Evolutionary conservation across 2,113 vertebrate genomes (phyloP), one percentile per base, ranked within the genome.

Genomic region (Pungitius pungitius): DNA sequence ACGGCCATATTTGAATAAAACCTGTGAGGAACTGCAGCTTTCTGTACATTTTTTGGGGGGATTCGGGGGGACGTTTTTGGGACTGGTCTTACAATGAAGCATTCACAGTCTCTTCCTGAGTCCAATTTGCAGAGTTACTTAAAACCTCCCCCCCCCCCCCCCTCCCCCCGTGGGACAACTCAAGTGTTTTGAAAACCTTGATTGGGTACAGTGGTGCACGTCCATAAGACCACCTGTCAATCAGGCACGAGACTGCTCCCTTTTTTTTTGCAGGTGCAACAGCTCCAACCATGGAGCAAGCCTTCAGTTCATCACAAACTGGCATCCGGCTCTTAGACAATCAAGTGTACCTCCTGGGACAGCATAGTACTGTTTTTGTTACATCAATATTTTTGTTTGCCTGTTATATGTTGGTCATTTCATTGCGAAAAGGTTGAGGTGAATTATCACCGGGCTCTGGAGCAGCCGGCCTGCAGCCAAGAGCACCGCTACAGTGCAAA

Each of bases 91-190:
- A 26, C 17, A 14, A 33, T 27, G 60, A 22, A 51, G 24, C 33
- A 20, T 27, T 51, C 26, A 8, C 73, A 6, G 56, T 51, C 37
- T 22, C 24, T 9, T 66, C 10, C 64, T 39, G 13, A 45, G 1
- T 39, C 81, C 58, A 20, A 57, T 72, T 54, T 49, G 66, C 64
- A 43, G n/a, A 54, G 62, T 77, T 69, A 81, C 76, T 73, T 82
- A 80, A 78, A 85, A 77, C 64, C 63, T 78, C 70, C n/a, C n/a
- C n/a, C n/a, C n/a, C n/a, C n/a, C n/a, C n/a, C n/a, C n/a, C n/a
- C n/a, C 3, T 52, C 9, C 22, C 22, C 12, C 49, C 49, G 3
- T 5, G 13, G 43, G 27, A 70, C 30, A 47, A 13, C 15, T 71
- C 0, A 39, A 55, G 58, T 39, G 43, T 52, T 40, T 57, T 24